A percentile compares a stretch with the other conserved stretches of the same genome.
Evolutionary conservation across 2,113 vertebrate species (phyloP).

Genomic region (Arenaria interpres): DNA sequence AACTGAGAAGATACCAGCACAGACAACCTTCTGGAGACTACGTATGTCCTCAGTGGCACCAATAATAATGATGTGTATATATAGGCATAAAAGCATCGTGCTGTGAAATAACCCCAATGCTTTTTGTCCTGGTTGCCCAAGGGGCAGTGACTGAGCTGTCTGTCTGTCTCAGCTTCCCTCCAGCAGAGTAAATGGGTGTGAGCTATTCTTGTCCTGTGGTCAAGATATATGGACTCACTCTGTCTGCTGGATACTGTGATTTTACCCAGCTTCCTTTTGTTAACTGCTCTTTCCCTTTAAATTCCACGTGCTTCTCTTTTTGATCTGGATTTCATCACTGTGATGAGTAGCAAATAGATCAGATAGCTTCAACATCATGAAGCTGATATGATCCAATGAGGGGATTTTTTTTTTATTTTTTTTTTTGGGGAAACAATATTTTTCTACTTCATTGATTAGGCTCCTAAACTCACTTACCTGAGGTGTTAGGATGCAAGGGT

Average conservation of each 20-base stretch:
- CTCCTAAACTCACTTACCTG: neutral
- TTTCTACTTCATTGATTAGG: neutral
- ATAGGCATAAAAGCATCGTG: neutral
- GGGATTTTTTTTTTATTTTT: neutral
- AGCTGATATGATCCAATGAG: neutral
- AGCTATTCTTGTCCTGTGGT: neutral
- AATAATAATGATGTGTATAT: neutral
- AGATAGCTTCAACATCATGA: neutral
- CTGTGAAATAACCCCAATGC: neutral
- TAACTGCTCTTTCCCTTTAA: neutral
- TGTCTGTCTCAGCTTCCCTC: neutral
- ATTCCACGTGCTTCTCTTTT: neutral
- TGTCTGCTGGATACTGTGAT: neutral
- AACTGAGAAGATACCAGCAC: conserved; percentile 79
- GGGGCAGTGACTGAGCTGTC: neutral
- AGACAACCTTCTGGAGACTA: conserved; percentile 68
- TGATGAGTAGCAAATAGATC: neutral
- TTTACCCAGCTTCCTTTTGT: neutral
- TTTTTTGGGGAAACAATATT: neutral
- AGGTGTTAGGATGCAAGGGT: neutral
- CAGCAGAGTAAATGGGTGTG: neutral
- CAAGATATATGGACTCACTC: neutral
- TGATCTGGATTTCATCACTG: neutral
- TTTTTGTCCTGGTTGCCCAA: neutral
- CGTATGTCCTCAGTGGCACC: conserved; percentile 61